These are phyloP conservation scores for Spilogale gracilis DNA, from an alignment of 2,113 vertebrate species.

Conservation along the genomic window DNA sequence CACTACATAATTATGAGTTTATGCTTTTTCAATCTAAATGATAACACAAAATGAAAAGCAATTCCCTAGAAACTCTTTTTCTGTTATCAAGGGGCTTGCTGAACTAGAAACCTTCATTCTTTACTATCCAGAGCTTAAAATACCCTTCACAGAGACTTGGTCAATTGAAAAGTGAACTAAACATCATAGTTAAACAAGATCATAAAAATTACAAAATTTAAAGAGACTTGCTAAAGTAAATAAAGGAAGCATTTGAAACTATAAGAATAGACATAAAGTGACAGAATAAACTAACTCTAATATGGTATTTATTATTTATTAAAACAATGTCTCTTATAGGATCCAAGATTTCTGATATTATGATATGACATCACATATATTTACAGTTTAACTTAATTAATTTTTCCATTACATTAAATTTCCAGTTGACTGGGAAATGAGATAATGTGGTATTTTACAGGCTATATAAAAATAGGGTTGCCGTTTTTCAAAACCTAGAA, in stretches of 20 bases:
- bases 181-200: background rate
- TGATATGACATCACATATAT: background rate
- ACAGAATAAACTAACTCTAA: background rate
- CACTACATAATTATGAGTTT: slow-evolving; percentile 66
- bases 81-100: background rate
- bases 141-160: background rate
- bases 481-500: background rate
- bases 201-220: background rate
- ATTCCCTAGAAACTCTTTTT: slow-evolving; percentile 48
- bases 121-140: slow-evolving; percentile 44
- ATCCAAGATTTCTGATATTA: background rate
- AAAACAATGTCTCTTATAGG: background rate
- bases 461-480: background rate
- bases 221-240: background rate
- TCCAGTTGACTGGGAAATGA: background rate
- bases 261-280: background rate
- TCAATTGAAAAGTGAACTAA: background rate
- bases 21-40: slow-evolving; percentile 58
- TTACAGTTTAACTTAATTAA: background rate
- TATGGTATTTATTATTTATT: background rate
- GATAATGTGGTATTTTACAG: background rate
- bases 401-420: background rate
- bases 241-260: background rate
- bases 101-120: slow-evolving; percentile 26
- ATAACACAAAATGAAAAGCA: slow-evolving; percentile 63